These are phyloP conservation scores for Drosophila neocordata DNA, from an alignment of 1,140 invertebrate species.

Conservation along the genomic window DNA sequence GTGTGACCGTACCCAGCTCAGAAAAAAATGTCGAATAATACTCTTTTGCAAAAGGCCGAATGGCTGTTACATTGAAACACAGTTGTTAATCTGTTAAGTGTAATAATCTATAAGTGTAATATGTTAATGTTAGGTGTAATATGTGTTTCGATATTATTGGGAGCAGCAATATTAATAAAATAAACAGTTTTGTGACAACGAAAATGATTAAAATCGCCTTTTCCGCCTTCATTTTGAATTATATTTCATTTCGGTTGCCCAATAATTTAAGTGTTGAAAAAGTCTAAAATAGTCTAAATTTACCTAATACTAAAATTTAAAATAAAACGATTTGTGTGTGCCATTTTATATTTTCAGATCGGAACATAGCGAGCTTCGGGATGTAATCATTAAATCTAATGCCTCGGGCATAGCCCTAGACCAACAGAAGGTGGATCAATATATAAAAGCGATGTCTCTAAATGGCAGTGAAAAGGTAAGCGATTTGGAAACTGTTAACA, in stretches of 20 bases:
- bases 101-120: too few relatives aligned
- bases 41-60: too few relatives aligned
- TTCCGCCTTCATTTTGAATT: too few relatives aligned
- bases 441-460: slow-evolving; percentile 74
- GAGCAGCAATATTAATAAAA: too few relatives aligned
- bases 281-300: too few relatives aligned
- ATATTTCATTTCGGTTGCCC: too few relatives aligned
- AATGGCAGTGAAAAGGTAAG: slow-evolving; percentile 71
- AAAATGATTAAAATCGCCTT: too few relatives aligned
- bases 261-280: neutral
- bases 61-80: too few relatives aligned
- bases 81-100: too few relatives aligned
- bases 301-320: neutral
- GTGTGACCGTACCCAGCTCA: slow-evolving; percentile 31
- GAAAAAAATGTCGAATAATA: neutral
- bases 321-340: neutral
- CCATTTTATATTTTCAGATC: slow-evolving; percentile 44
- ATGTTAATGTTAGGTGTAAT: too few relatives aligned
- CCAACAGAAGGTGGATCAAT: slow-evolving; percentile 76
- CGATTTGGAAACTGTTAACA: neutral
- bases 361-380: slow-evolving; percentile 57
- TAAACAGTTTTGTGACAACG: too few relatives aligned
- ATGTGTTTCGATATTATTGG: too few relatives aligned
- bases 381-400: slow-evolving; percentile 74
- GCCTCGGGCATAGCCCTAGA: slow-evolving; percentile 60